Evolutionary conservation across 2,113 vertebrate species (phyloP), one percentile per base, ranked within the genome.

Genomic region (Tragulus kanchil): DNA sequence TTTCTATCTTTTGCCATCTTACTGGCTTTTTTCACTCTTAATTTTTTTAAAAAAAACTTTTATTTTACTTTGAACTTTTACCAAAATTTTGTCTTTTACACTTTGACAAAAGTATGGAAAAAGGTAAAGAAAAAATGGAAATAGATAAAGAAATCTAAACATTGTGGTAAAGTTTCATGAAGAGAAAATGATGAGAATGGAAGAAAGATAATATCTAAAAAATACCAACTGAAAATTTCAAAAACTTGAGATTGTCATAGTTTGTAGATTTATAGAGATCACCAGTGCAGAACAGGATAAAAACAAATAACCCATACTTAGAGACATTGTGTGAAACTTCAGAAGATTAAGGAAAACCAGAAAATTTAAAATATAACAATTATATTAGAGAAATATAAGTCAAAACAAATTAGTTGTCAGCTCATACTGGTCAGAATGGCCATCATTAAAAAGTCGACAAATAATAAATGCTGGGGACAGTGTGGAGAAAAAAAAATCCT

Each of bases 1-100:
- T 95, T 90, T 64, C 16, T 13, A 50, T 88, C 58, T 95, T 95
- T 94, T 90, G 28, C 31, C 69, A 90, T 93, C 15, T 89, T 89
- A 28, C 54, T 65, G 42, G 58, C 28, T 89, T 85, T 16, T 94
- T 89, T 93, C 42, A 88, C 19, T 93, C 23, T 90, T 87, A 96
- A 71, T 36, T 82, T 82, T 91, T 97, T n/a, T 91, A 25, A 95
- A 83, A 45, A 96, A 56, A 95, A 23, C 7, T 89, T 0, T 86
- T 93, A 78, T 61, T 96, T 82, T n/a, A n/a, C n/a, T n/a, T n/a
- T n/a, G n/a, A n/a, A n/a, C n/a, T n/a, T n/a, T n/a, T n/a, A n/a
- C n/a, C n/a, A n/a, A n/a, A n/a, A n/a, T n/a, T n/a, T n/a, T n/a
- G n/a, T n/a, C n/a, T n/a, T 52, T 90, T 84, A 59, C 86, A 87